Evolutionary conservation across 1,140 invertebrate species (phyloP).

Genomic region (Agrypnia vestita): DNA sequence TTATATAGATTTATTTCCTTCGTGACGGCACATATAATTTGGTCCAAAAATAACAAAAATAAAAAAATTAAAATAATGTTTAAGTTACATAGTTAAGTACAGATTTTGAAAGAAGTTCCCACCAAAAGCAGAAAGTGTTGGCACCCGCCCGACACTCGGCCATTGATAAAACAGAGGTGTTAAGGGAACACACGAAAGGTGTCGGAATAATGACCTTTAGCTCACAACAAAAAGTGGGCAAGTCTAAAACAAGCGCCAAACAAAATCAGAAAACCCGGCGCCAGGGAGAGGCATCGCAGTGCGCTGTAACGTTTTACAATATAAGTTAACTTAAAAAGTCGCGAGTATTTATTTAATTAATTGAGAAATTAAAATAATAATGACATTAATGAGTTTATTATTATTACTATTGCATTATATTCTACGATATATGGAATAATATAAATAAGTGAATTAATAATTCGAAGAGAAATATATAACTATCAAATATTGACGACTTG

Average conservation of each 20-base stretch:
- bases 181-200: constrained; percentile 19
- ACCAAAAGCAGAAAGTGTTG: not conserved
- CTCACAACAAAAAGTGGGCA: constrained; percentile 26
- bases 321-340: not conserved
- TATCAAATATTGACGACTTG: too few species aligned
- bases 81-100: too few species aligned
- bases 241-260: constrained; percentile 29
- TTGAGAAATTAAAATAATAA: too few species aligned
- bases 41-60: too few species aligned
- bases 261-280: constrained; percentile 21
- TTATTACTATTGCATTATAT: too few species aligned
- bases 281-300: not conserved
- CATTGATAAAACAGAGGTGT: constrained; percentile 36
- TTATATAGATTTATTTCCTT: too few species aligned
- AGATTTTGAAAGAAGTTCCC: not conserved
- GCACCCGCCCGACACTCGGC: not conserved
- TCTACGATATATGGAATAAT: too few species aligned
- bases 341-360: not conserved
- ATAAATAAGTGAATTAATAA: too few species aligned
- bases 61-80: too few species aligned
- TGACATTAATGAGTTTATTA: too few species aligned
- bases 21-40: too few species aligned
- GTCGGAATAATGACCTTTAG: constrained; percentile 37
- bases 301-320: not conserved
- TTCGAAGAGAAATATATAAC: too few species aligned